These are phyloP conservation scores for Tichodroma muraria DNA, from an alignment of 2,113 vertebrate species.

Conservation along the genomic window DNA sequence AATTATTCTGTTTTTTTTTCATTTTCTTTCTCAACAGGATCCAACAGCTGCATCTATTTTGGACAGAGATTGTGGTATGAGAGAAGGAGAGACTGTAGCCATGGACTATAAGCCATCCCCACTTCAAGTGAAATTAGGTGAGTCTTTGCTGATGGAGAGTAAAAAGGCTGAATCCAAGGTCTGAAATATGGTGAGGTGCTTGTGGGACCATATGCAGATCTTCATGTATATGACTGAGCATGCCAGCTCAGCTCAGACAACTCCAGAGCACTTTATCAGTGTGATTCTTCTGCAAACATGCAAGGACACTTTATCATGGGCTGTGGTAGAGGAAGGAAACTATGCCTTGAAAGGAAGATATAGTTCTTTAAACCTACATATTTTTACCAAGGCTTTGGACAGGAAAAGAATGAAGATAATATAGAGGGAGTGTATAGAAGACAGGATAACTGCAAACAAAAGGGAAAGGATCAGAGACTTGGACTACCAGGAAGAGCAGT, in stretches of 20 bases:
- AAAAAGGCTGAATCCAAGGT: background rate
- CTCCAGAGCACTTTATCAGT: background rate
- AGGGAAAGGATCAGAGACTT: background rate
- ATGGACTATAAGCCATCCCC: conserved; percentile 93
- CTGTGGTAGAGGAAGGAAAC: background rate
- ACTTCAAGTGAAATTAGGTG: conserved; percentile 93
- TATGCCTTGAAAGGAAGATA: background rate
- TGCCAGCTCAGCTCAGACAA: background rate
- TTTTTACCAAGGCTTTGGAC: background rate
- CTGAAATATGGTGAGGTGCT: background rate
- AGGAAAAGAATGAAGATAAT: background rate
- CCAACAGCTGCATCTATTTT: conserved; percentile 82
- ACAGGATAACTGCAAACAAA: background rate
- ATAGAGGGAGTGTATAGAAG: background rate
- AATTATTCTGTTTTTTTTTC: background rate
- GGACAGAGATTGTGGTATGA: conserved; percentile 78
- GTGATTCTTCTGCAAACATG: background rate
- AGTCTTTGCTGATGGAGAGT: conserved; percentile 40
- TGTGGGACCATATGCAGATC: background rate
- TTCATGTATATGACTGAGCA: background rate
- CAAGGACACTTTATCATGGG: background rate
- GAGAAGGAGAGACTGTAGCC: conserved; percentile 87
- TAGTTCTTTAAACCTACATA: background rate
- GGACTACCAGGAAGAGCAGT: background rate
- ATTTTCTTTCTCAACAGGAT: conserved; percentile 73